Base-by-base conservation (phyloP, 2,888 invertebrate genomes). In the Sphaeridia pumilis region DNA sequence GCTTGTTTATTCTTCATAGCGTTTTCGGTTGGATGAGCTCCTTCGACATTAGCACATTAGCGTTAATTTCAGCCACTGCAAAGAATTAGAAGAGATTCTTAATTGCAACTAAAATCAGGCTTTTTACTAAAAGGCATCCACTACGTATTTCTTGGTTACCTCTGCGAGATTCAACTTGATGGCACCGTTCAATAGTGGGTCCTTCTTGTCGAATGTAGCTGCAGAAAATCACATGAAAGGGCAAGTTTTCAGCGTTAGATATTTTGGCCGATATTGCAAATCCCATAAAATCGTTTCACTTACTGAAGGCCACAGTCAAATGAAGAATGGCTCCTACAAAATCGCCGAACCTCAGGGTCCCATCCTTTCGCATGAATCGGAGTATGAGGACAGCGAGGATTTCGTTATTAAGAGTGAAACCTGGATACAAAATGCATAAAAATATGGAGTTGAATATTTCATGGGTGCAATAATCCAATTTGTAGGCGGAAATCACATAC, bases 361-460 rank as follows among this genome's bases (percentile, higher is more conserved):
- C 90, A 69, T 92, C 92, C 70, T 90, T 90, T 60, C 90, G 77
- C 84, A 90, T 90, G 66, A 89, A 90, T 58, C 88, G 76, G 58
- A 90, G 75, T 56, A 89, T 82, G 7, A 92, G 75, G 46, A 87
- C 79, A 5, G 85, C 82, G 68, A 92, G 75, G 26, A 87, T 85
- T 57, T 86, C 84, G 54, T 86, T 85, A 65, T 84, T 88, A 25
- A 92, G 73, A 66, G 86, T 84, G 68, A 90, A 92, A 3, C 92
- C 78, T 77, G 65, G 26, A 64, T 66, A 48, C 57, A 55, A 58
- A 49, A 27, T 21, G 26, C 41, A 54, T 31, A 31, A 31, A 44
- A 36, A 38, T 44, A 47, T 43, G 12, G 12, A 42, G 10, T 27
- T 28, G 20, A 35, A 20, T 17, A 5, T 12, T 22, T 3, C 2